Evolutionary conservation across 2,113 vertebrate species (phyloP).

Genomic region (Phalacrocorax aristotelis): DNA sequence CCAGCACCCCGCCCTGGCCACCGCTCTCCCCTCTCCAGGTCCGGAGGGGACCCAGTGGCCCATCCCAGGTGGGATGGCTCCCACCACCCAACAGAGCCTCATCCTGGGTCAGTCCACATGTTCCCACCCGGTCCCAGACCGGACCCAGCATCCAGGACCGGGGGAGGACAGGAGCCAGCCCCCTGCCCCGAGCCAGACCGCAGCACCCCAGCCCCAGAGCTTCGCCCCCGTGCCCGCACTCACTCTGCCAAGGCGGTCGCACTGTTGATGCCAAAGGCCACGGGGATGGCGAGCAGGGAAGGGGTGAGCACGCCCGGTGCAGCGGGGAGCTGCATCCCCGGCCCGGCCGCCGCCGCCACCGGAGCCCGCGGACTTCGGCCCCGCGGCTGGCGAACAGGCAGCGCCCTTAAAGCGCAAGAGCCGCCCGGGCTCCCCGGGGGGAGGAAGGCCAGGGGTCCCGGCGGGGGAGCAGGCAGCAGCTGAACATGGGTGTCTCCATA

Average conservation of each 20-base stretch:
- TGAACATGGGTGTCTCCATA: fast-evolving
- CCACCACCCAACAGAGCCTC: not conserved
- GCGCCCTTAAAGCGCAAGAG: not conserved
- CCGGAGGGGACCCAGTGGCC: not conserved
- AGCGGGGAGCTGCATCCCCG: conserved; percentile 76
- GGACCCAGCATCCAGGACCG: not conserved
- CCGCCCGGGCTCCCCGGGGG: not conserved
- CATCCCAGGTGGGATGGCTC: not conserved
- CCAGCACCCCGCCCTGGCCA: not conserved
- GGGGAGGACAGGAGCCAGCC: fast-evolving
- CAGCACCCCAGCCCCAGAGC: not conserved
- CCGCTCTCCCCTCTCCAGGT: not conserved
- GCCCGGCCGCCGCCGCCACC: not conserved
- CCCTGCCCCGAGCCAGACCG: not conserved
- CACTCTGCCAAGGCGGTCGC: conserved; percentile 79
- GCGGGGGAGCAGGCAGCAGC: too few species aligned
- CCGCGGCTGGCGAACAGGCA: not conserved
- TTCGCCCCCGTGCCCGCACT: conserved; percentile 40
- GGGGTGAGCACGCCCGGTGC: conserved; percentile 75
- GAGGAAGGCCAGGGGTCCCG: not conserved
- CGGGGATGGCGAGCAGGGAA: conserved; percentile 80
- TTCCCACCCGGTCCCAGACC: not conserved
- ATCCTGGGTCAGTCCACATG: not conserved
- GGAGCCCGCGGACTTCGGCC: not conserved
- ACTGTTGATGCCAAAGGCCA: conserved; percentile 79